Conservation (phyloP, 37 sponge, comb jelly and placozoan species). For the Trichoplax adhaerens region DNA sequence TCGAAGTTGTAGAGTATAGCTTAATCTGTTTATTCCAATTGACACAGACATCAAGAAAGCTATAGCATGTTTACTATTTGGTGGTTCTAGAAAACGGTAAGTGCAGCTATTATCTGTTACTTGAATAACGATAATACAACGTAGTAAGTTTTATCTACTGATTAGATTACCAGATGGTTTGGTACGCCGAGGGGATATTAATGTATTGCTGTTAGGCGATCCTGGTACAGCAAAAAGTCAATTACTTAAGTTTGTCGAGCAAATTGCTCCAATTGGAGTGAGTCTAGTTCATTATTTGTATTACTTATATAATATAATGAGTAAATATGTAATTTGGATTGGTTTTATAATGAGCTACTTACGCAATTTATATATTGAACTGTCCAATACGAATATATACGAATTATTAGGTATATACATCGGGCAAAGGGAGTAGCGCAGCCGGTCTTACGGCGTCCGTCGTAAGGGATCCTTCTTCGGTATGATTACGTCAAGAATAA, state of each 20-base stretch:
- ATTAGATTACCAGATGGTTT: conserved; percentile 88
- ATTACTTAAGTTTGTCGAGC: conserved; percentile 99
- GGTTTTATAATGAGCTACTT: too few relatives aligned
- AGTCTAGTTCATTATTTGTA: conserved; percentile 3
- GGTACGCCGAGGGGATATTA: conserved; percentile 91
- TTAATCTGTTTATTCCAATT: too few relatives aligned
- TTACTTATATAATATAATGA: not conserved
- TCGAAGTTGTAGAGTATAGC: too few relatives aligned
- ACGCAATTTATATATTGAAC: not conserved
- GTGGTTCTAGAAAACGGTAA: conserved; percentile 77
- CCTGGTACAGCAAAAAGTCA: conserved; percentile 99
- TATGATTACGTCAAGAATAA: not conserved
- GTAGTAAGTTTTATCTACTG: too few relatives aligned
- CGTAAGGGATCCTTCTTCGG: conserved; percentile 78
- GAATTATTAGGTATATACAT: conserved; percentile 70
- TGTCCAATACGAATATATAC: not conserved
- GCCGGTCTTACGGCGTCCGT: conserved; percentile 97
- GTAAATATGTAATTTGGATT: too few relatives aligned
- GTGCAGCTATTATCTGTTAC: not conserved
- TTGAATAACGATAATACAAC: too few relatives aligned
- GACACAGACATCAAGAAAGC: conserved; percentile 88
- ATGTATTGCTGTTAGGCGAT: conserved; percentile 89
- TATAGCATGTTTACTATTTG: conserved; percentile 87
- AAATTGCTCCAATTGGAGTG: conserved; percentile 90
- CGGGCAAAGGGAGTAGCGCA: conserved; percentile 99